Evolutionary conservation across 2,797 vertebrate genomes (phyloP), one percentile per base, ranked within the genome.

Genomic region (Myotis pilosus): DNA sequence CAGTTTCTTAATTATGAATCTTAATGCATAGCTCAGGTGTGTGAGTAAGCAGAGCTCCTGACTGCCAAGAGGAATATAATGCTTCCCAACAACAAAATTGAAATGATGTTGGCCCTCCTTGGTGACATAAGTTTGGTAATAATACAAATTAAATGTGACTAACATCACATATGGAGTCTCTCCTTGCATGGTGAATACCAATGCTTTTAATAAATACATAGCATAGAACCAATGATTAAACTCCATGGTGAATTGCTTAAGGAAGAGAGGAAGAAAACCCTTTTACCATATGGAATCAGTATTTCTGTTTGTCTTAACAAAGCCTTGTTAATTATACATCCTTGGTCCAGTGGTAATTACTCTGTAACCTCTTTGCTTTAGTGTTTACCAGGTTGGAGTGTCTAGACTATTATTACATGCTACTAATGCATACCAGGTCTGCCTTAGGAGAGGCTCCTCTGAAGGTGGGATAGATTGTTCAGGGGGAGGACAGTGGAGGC

Each of bases 251-350:
- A 96, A 53, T 98, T 95, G 91, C 94, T 95, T 84, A 85, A 74
- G 6, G 0, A 78, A 81, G 87, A 94, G 76, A 33, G 60, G 80
- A 95, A 49, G 84, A 84, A 93, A 97, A 0, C 96, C 92, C 82
- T 83, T 95, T 53, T 93, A 96, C 96, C 95, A 47, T 95, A 87
- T 60, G 75, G 64, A 96, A 93, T 95, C 88, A 17, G 36, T 96
- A 86, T 97, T 0, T 15, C 94, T 93, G 87, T 97, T 96, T 95
- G 95, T 64, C 86, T 92, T 95, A 88, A 94, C 86, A 94, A 96
- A 96, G 84, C 97, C 53, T 96, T 87, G 68, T 89, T 97, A 95
- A 97, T 97, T 92, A 97, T 49, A 94, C 64, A 64, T 76, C 87
- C 44, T 87, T 95, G 74, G 68, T 66, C 81, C 72, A 76, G 0